Base-by-base conservation (phyloP, 1,140 invertebrate genomes). In the Nasonia longicornis region DNA sequence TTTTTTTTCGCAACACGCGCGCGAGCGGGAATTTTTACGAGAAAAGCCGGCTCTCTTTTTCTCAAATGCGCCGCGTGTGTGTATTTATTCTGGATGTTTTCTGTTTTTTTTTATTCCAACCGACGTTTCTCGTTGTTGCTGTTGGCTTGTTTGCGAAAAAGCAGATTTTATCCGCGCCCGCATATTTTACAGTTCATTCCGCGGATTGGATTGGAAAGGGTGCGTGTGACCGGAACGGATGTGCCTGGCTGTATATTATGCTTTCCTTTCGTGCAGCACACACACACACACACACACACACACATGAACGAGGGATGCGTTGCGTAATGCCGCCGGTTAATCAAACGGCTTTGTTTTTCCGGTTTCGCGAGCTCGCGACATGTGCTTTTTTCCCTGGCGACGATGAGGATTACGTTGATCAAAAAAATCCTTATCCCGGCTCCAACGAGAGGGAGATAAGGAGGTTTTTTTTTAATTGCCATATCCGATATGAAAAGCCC, bases 1-100 rank as follows among this genome's bases (percentile, higher is more conserved):
- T 26, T 72, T 86, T 85, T 86, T 86, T 86, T 35, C 75, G 79
- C 48, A 85, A 78, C 84, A 83, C 86, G 84, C 86, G 84, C 82
- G 84, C 84, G 83, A 86, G 85, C 82, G 79, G 82, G 84, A 84
- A 87, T 87, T 87, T 87, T 87, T 87, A 86, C 84, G 86, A 86
- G 85, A 86, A 86, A 85, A 84, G 79, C 84, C 83, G 66, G 77
- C 83, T 83, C 79, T 75, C 58, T 80, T 67, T 70, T 70, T 66
- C 75, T 79, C 73, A 74, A 71, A 64, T 38, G 70, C 42, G 52
- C 52, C 20, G 70, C 45, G 78, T 12, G 58, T 29, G n/a, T 35
- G 63, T 11, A 45, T 31, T 52, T 26, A 26, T 58, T n/a, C 52
- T n/a, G 52, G 16, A 58, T 58, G 12, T 16, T 12, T 38, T 63